A percentile compares a stretch with the other conserved stretches of the same genome.
Evolutionary conservation across 2,888 invertebrate genomes (phyloP).

Genomic region (Leptarthrus brevirostris): DNA sequence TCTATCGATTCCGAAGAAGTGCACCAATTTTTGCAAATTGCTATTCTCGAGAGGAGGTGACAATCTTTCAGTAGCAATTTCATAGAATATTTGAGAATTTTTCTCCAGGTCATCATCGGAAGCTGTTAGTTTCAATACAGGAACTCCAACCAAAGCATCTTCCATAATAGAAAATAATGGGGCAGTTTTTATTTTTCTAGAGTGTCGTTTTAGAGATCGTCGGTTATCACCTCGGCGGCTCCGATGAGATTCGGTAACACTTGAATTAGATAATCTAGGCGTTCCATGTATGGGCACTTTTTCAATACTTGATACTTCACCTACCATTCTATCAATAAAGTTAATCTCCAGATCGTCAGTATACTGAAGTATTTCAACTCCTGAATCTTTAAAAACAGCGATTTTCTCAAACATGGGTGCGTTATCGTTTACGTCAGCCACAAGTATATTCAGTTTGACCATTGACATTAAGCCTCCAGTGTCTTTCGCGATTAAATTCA

Average conservation of each 20-base stretch:
- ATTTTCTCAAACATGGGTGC: constrained; percentile 78
- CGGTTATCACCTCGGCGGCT: constrained; percentile 61
- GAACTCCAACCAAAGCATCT: constrained; percentile 76
- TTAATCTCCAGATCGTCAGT: constrained; percentile 70
- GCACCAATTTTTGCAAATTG: constrained; percentile 66
- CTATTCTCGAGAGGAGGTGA: constrained; percentile 67
- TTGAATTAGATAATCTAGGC: constrained; percentile 58
- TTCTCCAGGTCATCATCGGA: constrained; percentile 78
- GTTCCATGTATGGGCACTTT: constrained; percentile 60
- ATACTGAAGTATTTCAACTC: constrained; percentile 74
- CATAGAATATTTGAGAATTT: constrained; percentile 79
- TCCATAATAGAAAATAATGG: constrained; percentile 79
- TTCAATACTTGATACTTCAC: constrained; percentile 55
- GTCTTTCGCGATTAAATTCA: constrained; percentile 81
- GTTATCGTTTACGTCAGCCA: constrained; percentile 87
- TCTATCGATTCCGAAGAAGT: constrained; percentile 80
- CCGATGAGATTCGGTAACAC: constrained; percentile 56
- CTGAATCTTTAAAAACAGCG: constrained; percentile 76
- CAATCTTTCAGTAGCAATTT: constrained; percentile 75
- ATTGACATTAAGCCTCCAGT: constrained; percentile 80
- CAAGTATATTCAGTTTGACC: constrained; percentile 76
- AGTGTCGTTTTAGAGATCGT: constrained; percentile 67
- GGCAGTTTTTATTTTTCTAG: constrained; percentile 61
- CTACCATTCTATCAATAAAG: constrained; percentile 62
- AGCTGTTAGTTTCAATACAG: constrained; percentile 77